These are phyloP conservation scores for Aphelenchoides avenae DNA, from an alignment of 1,140 invertebrate genomes.

Conservation along the genomic window DNA sequence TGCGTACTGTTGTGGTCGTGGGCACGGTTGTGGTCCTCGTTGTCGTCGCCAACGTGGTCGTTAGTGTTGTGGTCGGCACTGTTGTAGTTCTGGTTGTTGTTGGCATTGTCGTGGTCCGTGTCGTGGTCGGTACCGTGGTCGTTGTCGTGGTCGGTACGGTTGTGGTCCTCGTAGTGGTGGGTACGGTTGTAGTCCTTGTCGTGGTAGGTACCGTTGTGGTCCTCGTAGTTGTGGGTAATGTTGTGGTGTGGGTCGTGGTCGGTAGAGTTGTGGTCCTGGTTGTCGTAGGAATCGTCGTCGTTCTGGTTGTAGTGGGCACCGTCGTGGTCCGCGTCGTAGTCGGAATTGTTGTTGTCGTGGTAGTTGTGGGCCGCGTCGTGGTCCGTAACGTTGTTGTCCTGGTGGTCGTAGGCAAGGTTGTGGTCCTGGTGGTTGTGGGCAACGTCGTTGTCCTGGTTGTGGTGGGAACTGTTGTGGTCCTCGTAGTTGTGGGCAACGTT, in stretches of 20 bases:
- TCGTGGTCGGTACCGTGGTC: not conserved
- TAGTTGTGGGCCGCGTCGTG: not conserved
- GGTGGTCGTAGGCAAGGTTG: no score
- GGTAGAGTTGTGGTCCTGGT: not conserved
- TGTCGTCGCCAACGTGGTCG: slow-evolving; percentile 1
- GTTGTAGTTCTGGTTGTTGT: slow-evolving; percentile 4
- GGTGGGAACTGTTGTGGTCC: no score
- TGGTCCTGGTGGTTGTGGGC: no score
- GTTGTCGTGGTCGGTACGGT: slow-evolving; percentile 4
- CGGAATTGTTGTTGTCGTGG: slow-evolving; percentile 8
- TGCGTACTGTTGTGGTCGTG: not conserved
- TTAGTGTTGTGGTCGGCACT: slow-evolving; percentile 1
- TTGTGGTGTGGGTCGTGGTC: not conserved
- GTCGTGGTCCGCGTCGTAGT: not conserved
- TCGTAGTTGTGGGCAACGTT: no score
- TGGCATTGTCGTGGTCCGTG: slow-evolving; percentile 9
- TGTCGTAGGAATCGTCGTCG: not conserved
- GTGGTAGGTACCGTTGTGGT: slow-evolving; percentile 4
- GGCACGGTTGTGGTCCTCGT: not conserved
- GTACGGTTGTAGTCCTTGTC: not conserved
- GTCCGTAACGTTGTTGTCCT: not conserved
- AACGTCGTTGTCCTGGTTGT: no score
- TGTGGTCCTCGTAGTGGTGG: not conserved
- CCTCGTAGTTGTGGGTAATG: slow-evolving; percentile 1
- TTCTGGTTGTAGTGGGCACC: not conserved